Evolutionary conservation across 2,888 invertebrate species (phyloP).

Genomic region (Cotesia congregata): DNA sequence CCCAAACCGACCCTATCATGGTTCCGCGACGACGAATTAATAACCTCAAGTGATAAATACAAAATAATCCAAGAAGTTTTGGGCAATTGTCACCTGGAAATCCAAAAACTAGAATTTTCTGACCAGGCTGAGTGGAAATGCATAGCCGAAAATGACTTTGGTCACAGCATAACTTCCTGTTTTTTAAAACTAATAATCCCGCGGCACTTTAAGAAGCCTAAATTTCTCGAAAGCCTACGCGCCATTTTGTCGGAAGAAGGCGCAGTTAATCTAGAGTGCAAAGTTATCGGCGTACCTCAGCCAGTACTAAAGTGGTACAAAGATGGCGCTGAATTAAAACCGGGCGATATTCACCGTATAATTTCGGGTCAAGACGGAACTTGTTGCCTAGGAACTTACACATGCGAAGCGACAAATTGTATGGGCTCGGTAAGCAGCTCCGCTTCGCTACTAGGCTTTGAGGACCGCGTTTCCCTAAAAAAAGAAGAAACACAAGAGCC

Average conservation of each 20-base stretch:
- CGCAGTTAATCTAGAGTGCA: constrained; percentile 92
- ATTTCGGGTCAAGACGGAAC: constrained; percentile 92
- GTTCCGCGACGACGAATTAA: constrained; percentile 88
- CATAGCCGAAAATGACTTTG: constrained; percentile 89
- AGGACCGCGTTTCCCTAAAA: constrained; percentile 73
- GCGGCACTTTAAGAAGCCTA: constrained; percentile 89
- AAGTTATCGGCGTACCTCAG: constrained; percentile 92
- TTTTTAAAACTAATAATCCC: constrained; percentile 88
- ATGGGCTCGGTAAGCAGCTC: constrained; percentile 93
- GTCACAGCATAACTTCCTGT: constrained; percentile 89
- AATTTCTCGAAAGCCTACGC: constrained; percentile 86
- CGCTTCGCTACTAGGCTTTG: constrained; percentile 88
- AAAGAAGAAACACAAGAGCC: constrained; percentile 66
- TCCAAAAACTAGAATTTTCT: constrained; percentile 81
- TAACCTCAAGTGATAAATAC: constrained; percentile 80
- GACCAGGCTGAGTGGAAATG: constrained; percentile 93
- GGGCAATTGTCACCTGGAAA: constrained; percentile 81
- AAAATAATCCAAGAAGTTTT: constrained; percentile 78
- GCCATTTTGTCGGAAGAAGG: constrained; percentile 90
- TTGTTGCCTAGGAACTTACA: constrained; percentile 90
- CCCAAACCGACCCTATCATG: constrained; percentile 87
- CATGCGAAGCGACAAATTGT: constrained; percentile 91
- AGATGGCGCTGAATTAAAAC: constrained; percentile 89
- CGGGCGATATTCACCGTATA: constrained; percentile 92
- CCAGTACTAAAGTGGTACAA: constrained; percentile 94